Percentiles rank a stretch among this genome's conserved stretches.
Evolutionary conservation across 2,113 vertebrate species (phyloP).

Genomic region (Dipodomys ordii): DNA sequence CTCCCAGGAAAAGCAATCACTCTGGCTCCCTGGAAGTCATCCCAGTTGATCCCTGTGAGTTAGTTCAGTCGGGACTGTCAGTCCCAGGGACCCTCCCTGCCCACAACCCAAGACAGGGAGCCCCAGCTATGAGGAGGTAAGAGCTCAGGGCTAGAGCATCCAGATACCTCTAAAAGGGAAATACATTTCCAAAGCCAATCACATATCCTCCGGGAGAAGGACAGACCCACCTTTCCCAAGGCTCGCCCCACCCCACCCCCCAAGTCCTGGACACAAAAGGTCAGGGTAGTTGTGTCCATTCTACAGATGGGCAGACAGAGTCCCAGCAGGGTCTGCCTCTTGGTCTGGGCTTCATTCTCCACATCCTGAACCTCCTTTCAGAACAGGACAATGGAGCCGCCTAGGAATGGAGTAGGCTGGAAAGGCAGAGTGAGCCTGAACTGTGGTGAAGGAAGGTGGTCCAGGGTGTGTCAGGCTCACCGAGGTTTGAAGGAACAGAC

Average conservation of each 20-base stretch:
- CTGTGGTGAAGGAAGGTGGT: not conserved
- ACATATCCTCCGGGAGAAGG: not conserved
- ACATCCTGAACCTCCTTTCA: not conserved
- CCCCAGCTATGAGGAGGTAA: not conserved
- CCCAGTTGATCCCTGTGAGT: constrained; percentile 90
- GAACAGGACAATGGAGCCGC: not conserved
- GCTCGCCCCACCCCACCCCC: not conserved
- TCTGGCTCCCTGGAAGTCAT: constrained; percentile 90
- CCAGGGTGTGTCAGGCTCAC: constrained; percentile 83
- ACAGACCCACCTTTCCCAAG: not conserved
- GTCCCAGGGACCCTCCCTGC: not conserved
- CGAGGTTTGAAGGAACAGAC: constrained; percentile 86
- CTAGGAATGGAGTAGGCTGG: not conserved
- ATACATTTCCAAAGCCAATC: not conserved
- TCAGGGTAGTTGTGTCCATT: not conserved
- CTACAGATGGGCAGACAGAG: not conserved
- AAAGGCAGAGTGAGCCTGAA: not conserved
- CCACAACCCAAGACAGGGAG: not conserved
- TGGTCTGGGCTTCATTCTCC: not conserved
- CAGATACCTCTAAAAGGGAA: not conserved
- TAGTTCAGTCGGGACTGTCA: not conserved
- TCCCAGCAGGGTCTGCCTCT: not conserved
- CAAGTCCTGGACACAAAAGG: not conserved
- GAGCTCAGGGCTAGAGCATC: not conserved
- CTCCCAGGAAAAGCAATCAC: constrained; percentile 93